Percentiles rank a stretch among this genome's conserved stretches.
Conservation (phyloP, 2,113 vertebrate genomes). For the Silurus meridionalis region DNA sequence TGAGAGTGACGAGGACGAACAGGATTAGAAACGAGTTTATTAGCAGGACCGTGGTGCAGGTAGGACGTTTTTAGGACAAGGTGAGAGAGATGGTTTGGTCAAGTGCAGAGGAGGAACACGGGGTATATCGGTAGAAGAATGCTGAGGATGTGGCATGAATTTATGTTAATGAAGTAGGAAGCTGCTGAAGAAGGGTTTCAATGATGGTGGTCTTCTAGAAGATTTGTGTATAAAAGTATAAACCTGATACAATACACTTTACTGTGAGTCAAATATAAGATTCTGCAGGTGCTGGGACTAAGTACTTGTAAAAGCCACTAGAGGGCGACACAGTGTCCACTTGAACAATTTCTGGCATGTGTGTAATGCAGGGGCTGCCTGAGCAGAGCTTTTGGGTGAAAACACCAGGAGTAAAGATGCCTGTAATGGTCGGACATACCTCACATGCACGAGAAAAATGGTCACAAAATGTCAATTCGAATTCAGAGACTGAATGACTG, state of each 20-base stretch:
- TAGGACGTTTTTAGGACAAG: too few species aligned
- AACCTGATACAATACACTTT: neutral
- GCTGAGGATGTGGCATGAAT: too few species aligned
- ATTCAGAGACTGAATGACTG: neutral
- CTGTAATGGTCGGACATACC: neutral
- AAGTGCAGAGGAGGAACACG: too few species aligned
- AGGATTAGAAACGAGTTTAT: too few species aligned
- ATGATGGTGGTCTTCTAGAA: neutral
- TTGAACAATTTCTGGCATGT: neutral
- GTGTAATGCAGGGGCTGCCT: conserved; percentile 19
- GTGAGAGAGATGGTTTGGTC: too few species aligned
- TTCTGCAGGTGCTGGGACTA: neutral
- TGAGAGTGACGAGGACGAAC: too few species aligned
- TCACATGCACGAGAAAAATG: neutral
- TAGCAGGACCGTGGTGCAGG: too few species aligned
- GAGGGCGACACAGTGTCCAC: neutral
- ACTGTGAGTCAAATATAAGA: neutral
- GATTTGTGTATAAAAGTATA: neutral
- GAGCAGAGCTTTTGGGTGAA: neutral
- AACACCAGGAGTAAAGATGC: neutral
- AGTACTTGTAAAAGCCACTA: neutral
- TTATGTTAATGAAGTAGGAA: too few species aligned
- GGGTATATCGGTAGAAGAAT: too few species aligned
- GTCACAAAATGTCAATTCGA: neutral
- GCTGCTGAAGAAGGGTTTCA: neutral